Percentiles rank a stretch among this genome's conserved stretches.
These are phyloP conservation scores for Oophaga sylvatica DNA, from an alignment of 2,797 vertebrate genomes.

Conservation along the genomic window DNA sequence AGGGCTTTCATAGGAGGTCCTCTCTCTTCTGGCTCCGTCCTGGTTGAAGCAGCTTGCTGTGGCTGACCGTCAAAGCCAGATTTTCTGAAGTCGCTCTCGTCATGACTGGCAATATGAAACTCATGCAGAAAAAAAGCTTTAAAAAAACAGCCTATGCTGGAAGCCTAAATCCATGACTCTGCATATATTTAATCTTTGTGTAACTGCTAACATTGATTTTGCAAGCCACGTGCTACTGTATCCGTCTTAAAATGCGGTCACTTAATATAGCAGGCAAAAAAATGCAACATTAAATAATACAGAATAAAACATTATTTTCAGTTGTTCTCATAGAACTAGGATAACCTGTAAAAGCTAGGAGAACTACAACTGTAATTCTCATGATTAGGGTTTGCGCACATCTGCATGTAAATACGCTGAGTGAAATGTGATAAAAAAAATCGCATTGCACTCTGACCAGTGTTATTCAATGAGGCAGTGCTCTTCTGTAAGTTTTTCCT, in stretches of 20 bases:
- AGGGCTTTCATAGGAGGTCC: conserved; percentile 56
- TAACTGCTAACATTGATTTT: conserved; percentile 43
- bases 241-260: not conserved
- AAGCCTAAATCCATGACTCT: conserved; percentile 49
- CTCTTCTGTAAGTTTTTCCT: no score
- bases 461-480: no score
- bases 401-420: no score
- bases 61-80: conserved; percentile 48
- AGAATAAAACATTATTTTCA: not conserved
- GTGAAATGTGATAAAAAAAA: no score
- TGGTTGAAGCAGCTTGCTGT: conserved; percentile 53
- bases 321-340: not conserved
- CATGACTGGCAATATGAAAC: conserved; percentile 52
- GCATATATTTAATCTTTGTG: conserved; percentile 53
- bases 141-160: conserved; percentile 26
- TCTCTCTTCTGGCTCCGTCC: conserved; percentile 51
- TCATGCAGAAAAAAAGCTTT: conserved; percentile 39
- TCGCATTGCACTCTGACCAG: no score
- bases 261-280: not conserved
- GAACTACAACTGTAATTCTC: no score
- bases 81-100: conserved; percentile 44
- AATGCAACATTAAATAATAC: not conserved
- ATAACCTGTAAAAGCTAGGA: no score
- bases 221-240: not conserved
- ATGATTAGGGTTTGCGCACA: no score